Base-by-base conservation (phyloP, 1,140 invertebrate species). In the Danaus plexippus region DNA sequence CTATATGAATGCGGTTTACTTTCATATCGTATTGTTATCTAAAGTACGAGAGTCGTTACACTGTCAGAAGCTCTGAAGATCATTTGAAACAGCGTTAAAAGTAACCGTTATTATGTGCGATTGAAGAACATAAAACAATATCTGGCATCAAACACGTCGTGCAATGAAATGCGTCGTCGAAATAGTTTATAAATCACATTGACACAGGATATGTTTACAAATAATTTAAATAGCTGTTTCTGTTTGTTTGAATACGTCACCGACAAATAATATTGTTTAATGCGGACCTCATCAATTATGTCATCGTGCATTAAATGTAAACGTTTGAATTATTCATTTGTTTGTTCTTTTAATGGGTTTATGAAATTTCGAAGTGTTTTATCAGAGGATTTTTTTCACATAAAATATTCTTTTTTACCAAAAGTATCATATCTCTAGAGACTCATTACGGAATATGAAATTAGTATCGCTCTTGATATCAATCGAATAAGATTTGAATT, bases 151-250 rank as follows among this genome's bases (percentile, higher is more conserved):
- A 6, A 2, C 22, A 32, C 22, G 7, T 22, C 18, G 18, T 32
- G 7, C 22, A 32, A 32, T 32, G 22, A 32, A 7, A 32, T 32
- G 22, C 22, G 22, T 32, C 22, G 22, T 32, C 22, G 7, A 32
- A 32, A 32, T 32, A 32, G 22, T 63, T 55, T 61, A 59, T 47
- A 41, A 46, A 59, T 46, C 51, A 46, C 43, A 47, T 53, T 18
- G 18, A n/a, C 57, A 54, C 52, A 45, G 55, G 22, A 46, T 47
- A n/a, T 73, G 71, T 76, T 76, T 72, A 68, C 64, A 62, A 72
- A 76, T 70, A 69, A 73, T 69, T 73, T 62, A 71, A 73, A 72
- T 72, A 67, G 63, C 61, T 64, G 42, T 52, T 54, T 65, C 65
- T 72, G 73, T 72, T 67, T 67, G 67, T 56, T 9, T 46, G 54